Evolutionary conservation across 2,888 invertebrate species (phyloP).

Genomic region (Charanyca ferruginea): DNA sequence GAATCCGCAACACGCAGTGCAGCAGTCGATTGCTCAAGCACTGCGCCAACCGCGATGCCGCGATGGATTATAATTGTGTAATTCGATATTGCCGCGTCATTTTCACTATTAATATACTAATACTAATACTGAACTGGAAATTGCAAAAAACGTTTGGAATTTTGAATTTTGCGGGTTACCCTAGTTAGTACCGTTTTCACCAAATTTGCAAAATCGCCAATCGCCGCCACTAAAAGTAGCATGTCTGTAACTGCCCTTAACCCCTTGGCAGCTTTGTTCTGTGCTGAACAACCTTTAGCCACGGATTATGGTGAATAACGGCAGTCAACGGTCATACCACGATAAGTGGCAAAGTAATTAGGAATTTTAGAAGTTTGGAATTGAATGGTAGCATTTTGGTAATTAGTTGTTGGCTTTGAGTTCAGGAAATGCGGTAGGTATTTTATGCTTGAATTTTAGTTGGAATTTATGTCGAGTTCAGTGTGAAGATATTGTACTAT

Average conservation of each 20-base stretch:
- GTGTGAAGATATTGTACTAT: no score
- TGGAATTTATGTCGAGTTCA: background rate
- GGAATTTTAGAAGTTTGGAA: constrained; percentile 23
- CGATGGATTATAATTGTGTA: no score
- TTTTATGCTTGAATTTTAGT: background rate
- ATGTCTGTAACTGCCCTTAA: constrained; percentile 11
- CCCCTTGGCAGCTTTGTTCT: constrained; percentile 64
- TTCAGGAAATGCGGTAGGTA: background rate
- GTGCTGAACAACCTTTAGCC: constrained; percentile 65
- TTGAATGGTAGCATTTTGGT: constrained; percentile 28
- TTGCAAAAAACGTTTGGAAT: no score
- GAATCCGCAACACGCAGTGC: no score
- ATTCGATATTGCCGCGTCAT: no score
- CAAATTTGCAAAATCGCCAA: background rate
- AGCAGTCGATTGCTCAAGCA: no score
- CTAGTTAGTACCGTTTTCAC: no score
- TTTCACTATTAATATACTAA: no score
- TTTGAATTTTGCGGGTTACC: no score
- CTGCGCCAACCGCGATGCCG: no score
- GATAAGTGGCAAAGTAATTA: constrained; percentile 46
- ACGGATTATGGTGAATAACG: constrained; percentile 65
- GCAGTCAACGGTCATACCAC: constrained; percentile 45
- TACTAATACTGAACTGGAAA: no score
- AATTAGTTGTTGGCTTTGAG: constrained; percentile 24
- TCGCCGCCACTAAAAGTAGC: background rate